phyloP scores from a whole-genome alignment of 2,797 vertebrate species.

The Etheostoma nigrum region DNA sequence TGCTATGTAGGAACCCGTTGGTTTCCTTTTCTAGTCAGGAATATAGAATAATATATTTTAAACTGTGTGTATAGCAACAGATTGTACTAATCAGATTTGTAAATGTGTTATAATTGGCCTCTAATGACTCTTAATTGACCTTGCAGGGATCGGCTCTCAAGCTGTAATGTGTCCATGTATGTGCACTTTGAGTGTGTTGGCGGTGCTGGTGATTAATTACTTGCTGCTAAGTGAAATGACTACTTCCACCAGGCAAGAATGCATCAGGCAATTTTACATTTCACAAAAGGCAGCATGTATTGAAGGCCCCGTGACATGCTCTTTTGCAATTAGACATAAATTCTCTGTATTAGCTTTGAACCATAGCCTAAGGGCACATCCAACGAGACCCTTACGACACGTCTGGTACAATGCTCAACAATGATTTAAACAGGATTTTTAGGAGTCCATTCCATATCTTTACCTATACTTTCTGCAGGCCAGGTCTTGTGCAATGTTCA shows the following conservation, averaged over 20 bases:
- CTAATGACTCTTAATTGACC: constrained; percentile 67
- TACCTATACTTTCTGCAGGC: constrained; percentile 21
- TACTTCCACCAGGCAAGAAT: constrained; percentile 36
- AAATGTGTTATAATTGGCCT: constrained; percentile 58
- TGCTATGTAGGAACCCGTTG: neutral
- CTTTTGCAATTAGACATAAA: constrained; percentile 22
- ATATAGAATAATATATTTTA: neutral
- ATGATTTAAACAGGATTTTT: constrained; percentile 33
- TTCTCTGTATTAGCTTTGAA: constrained; percentile 4
- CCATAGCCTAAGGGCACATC: neutral
- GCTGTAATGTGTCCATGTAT: constrained; percentile 44
- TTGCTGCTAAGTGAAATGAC: constrained; percentile 48
- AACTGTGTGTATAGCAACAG: constrained; percentile 25
- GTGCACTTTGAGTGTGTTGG: constrained; percentile 33
- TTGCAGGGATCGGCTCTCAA: constrained; percentile 53
- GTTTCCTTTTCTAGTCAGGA: constrained; percentile 1
- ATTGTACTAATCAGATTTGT: constrained; percentile 47
- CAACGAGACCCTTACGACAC: neutral
- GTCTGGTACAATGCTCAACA: constrained; percentile 16
- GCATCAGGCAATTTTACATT: constrained; percentile 29
- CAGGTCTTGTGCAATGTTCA: constrained; percentile 34
- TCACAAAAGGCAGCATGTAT: constrained; percentile 18
- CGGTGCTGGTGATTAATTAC: constrained; percentile 60
- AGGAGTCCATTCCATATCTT: constrained; percentile 11
- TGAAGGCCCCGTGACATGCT: neutral